Conservation (phyloP, 1,140 invertebrate species). For the Anastrepha obliqua region DNA sequence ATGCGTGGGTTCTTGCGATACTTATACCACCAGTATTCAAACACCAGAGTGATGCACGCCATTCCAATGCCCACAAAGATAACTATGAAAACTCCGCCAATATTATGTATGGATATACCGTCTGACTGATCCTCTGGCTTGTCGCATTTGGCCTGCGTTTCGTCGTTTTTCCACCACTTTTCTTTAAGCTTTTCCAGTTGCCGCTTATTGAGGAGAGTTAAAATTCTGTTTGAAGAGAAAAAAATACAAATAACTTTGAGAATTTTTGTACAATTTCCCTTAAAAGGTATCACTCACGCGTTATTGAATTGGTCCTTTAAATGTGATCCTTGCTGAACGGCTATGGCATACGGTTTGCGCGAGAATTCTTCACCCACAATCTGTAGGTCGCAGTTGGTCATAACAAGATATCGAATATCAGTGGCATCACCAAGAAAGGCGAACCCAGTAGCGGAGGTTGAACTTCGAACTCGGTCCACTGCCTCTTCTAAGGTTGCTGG, state of each 20-base stretch:
- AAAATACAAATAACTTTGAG: constrained; percentile 19
- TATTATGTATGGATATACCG: constrained; percentile 97
- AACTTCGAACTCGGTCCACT: constrained; percentile 84
- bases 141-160: constrained; percentile 86
- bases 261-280: background rate
- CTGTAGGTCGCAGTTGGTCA: constrained; percentile 93
- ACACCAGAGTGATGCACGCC: constrained; percentile 91
- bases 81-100: constrained; percentile 97
- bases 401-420: constrained; percentile 88
- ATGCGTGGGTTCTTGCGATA: constrained; percentile 79
- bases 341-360: constrained; percentile 96
- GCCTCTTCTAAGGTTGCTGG: constrained; percentile 87
- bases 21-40: constrained; percentile 97
- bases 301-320: constrained; percentile 94
- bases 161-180: constrained; percentile 95
- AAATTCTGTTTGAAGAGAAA: constrained; percentile 82
- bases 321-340: constrained; percentile 95
- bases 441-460: constrained; percentile 85
- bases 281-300: constrained; percentile 79
- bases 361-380: constrained; percentile 97
- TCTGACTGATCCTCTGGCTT: constrained; percentile 93
- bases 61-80: constrained; percentile 95
- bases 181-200: constrained; percentile 95
- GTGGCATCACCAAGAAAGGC: constrained; percentile 96
- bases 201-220: constrained; percentile 93